Percentiles rank a stretch among this genome's conserved stretches.
phyloP scores from a whole-genome alignment of 1,140 invertebrate genomes.

The Anoplolepis gracilipes region DNA sequence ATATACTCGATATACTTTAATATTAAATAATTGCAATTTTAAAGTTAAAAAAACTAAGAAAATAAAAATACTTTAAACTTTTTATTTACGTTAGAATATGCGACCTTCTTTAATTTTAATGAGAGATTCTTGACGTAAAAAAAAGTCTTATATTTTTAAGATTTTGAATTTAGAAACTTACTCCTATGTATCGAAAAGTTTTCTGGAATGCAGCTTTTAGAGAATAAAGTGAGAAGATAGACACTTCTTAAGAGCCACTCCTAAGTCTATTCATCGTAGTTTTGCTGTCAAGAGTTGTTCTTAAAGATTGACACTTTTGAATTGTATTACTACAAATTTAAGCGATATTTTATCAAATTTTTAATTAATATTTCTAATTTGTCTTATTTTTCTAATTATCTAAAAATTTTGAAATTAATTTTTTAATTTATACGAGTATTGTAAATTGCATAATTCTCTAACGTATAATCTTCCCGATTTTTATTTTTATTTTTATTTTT shows the following conservation, averaged over 20 bases:
- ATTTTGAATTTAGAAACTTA: slow-evolving; percentile 46
- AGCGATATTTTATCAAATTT: background rate
- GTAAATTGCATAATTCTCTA: background rate
- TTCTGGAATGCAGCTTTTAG: background rate
- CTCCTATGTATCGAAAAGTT: slow-evolving; percentile 32
- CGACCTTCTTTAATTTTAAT: background rate
- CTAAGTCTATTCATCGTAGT: slow-evolving; percentile 38
- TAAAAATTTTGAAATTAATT: background rate
- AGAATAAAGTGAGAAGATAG: slow-evolving; percentile 28
- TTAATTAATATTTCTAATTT: background rate
- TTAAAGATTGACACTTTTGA: slow-evolving; percentile 35
- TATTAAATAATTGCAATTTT: slow-evolving; percentile 37
- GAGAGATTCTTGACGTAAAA: background rate
- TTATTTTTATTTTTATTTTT: slow-evolving; percentile 11
- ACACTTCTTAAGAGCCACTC: slow-evolving; percentile 40
- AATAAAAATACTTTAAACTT: background rate
- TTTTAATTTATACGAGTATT: background rate
- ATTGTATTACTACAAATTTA: background rate
- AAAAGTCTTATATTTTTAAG: background rate
- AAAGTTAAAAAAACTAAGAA: background rate
- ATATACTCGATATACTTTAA: background rate
- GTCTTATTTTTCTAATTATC: too few species aligned
- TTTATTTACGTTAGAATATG: background rate
- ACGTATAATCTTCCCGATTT: background rate
- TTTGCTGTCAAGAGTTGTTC: slow-evolving; percentile 46